Evolutionary conservation across 2,888 invertebrate genomes (phyloP), one percentile per base, ranked within the genome.

Genomic region (Iselma pallidipennis): DNA sequence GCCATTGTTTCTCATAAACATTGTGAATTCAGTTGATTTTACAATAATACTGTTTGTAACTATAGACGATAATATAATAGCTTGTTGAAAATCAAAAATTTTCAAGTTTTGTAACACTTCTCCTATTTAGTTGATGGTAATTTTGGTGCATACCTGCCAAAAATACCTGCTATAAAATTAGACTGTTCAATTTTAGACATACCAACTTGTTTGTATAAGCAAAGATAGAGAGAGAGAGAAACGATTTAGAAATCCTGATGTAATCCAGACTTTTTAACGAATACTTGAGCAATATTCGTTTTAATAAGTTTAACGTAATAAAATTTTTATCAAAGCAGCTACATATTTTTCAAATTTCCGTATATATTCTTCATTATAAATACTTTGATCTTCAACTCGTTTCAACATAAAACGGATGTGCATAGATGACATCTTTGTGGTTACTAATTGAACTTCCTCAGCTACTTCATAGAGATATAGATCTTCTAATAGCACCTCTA

Each of bases 141-240:
- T 45, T 45, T 45, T 45, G 45, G 45, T 45, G 45, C 45, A 45
- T 45, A 45, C 45, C 45, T 45, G 45, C 45, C 45, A 45, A 45
- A 45, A 45, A 45, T 45, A 45, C 45, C 45, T 45, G 45, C 23
- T 45, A 45, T 45, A 23, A 45, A 45, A 45, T 45, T 45, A 45
- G 45, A 45, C 10, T 45, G 45, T 23, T 45, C 45, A 45, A 23
- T 23, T 45, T 45, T 45, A 45, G 45, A 45, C 37, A 9, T 21
- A 45, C n/a, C 21, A 19, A 19, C 45, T 23, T 45, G 45, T 45
- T 45, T 45, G 21, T 45, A 45, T 45, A 45, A 23, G 19, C 12
- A 19, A 45, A 45, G n/a, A 45, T 12, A 45, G 45, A 42, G n/a
- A 45, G 23, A 45, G 45, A 42, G 23, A 21, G 45, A 23, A 9